Evolutionary conservation across 2,888 invertebrate species (phyloP), one percentile per base, ranked within the genome.

Genomic region (Antheraea assamensis): DNA sequence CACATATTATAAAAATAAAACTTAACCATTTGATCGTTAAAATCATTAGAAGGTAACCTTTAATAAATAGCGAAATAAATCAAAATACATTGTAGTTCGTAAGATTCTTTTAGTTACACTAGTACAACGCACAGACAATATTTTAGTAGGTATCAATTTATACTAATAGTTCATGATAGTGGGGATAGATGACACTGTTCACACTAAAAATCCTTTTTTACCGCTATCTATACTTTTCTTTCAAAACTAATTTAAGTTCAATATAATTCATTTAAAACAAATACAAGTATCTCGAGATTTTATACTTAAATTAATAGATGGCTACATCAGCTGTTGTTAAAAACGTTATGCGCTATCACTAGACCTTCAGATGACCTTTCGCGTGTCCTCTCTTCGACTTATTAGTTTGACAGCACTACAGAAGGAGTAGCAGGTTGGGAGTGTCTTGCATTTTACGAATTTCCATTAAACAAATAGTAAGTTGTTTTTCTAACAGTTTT

Each of bases 351-450:
- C 78, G 82, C 83, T 89, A 87, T 90, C 89, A 88, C 78, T 81
- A 88, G 92, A 88, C 94, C 94, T 94, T 94, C 94, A 94, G 92
- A 92, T 90, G 94, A 94, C 94, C 94, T 94, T 90, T 75, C 76
- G 83, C 85, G 85, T 91, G 90, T 90, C 90, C 90, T 88, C 88
- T 88, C 83, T 81, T 79, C 85, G 85, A 85, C 84, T 85, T 83
- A 76, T 76, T 82, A 85, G 81, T 88, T 90, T 92, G 91, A 90
- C 91, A 92, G 91, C 90, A 87, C 87, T 87, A 87, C 82, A 83
- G 80, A 85, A 84, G 76, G 80, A 80, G 88, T 87, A 88, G 82
- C 87, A 86, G 90, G 87, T 87, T 87, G 88, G 90, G 89, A 90
- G 92, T 93, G 91, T 88, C 87, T 86, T 88, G 89, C 66, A 84